Conservation (phyloP, 1,140 invertebrate species). For the Coelopa frigida region DNA sequence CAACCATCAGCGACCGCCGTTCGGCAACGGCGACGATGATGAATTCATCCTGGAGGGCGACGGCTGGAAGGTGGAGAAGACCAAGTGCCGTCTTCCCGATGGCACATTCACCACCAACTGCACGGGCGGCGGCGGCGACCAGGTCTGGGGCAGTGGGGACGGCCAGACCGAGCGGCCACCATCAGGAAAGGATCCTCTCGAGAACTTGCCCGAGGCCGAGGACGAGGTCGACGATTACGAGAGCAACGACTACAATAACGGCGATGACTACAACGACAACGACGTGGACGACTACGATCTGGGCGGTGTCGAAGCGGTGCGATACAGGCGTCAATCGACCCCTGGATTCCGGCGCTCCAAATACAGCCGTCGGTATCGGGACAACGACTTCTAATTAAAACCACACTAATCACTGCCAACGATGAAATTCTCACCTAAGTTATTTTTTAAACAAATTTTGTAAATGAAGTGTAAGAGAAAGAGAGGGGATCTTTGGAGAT, state of each 20-base stretch:
- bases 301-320: neutral
- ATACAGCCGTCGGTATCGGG: constrained; percentile 29
- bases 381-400: too few relatives aligned
- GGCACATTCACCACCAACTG: constrained; percentile 21
- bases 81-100: constrained; percentile 15
- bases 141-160: neutral
- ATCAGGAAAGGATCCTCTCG: neutral
- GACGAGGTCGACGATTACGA: neutral
- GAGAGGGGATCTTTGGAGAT: too few relatives aligned
- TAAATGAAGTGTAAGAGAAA: too few relatives aligned
- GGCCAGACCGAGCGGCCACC: neutral
- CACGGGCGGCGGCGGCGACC: neutral
- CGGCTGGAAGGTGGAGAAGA: constrained; percentile 14
- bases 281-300: neutral
- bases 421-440: too few relatives aligned
- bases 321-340: constrained; percentile 7
- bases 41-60: neutral
- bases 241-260: too few relatives aligned
- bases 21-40: neutral
- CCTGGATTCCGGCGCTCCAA: constrained; percentile 21
- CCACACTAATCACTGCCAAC: too few relatives aligned
- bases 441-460: too few relatives aligned
- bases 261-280: too few relatives aligned
- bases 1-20: neutral
- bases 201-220: neutral